Evolutionary conservation across 2,113 vertebrate genomes (phyloP), one percentile per base, ranked within the genome.

Genomic region (Calypte anna): DNA sequence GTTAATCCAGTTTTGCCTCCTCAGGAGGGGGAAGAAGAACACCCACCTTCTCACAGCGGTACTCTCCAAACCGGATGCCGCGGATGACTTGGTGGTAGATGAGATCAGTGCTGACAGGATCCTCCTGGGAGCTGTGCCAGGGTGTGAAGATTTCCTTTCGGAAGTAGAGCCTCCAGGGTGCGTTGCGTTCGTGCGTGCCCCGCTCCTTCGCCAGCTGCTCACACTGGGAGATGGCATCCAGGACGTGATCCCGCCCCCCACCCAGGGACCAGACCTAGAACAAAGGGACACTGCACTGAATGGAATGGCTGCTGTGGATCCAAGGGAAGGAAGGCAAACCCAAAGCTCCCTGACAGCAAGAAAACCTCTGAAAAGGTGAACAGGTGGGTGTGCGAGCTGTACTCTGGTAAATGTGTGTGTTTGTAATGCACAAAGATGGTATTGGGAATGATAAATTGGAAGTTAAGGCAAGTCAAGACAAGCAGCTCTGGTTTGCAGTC

Each of bases 71-170:
- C 63, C 98, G 97, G 64, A 99, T 87, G 12, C 99, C 99, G 0
- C 98, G 98, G 80, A 99, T 96, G 91, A 99, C 81, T 95, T 99
- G 99, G 87, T 90, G 98, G 96, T 99, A 99, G 74, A 99, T 99
- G 92, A 99, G 99, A 31, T 99, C 98, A 0, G 99, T 99, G 98
- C 99, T 99, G 93, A 98, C 50, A 0, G 97, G 92, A 91, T 99
- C 99, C 82, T 98, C 96, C 16, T 25, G 94, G 95, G 98, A 98
- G 97, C 98, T 97, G 36, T 99, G 99, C 99, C 99, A 99, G 2
- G 99, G 99, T 1, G 98, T 98, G 95, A 99, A 99, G 96, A 99
- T 97, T 92, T 99, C 99, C 96, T 99, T 99, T 18, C 99, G 98
- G 97, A 99, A 99, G 96, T 98, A 98, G 54, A 99, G 97, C 6